Evolutionary conservation across 1,140 invertebrate species (phyloP).

Genomic region (Druon quercuslanigerum): DNA sequence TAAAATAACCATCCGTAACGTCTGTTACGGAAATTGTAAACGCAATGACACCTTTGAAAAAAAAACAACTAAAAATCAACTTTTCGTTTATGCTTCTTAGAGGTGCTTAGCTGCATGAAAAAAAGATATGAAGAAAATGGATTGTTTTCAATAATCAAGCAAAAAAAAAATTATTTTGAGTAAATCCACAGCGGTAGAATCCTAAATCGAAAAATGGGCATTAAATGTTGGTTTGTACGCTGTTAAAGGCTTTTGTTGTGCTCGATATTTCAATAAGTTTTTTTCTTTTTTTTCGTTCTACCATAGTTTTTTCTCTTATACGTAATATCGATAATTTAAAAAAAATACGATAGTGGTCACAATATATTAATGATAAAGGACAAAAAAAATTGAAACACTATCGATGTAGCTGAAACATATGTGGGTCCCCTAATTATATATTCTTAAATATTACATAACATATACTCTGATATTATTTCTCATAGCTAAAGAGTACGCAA

Average conservation of each 20-base stretch:
- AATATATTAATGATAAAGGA: constrained; percentile 57
- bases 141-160: constrained; percentile 1
- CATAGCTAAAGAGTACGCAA: constrained; percentile 61
- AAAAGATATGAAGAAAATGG: constrained; percentile 27
- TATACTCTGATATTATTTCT: constrained; percentile 73
- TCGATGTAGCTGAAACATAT: constrained; percentile 65
- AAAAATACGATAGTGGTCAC: constrained; percentile 59
- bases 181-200: constrained; percentile 1
- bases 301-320: constrained; percentile 5
- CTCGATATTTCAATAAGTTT: too few relatives aligned
- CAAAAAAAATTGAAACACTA: constrained; percentile 57
- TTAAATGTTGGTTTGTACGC: neutral
- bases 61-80: neutral
- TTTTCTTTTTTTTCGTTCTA: neutral
- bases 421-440: constrained; percentile 70
- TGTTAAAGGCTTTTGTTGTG: neutral
- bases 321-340: constrained; percentile 45
- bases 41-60: neutral
- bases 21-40: constrained; percentile 19
- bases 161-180: constrained; percentile 3
- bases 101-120: constrained; percentile 40
- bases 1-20: constrained; percentile 49
- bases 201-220: neutral
- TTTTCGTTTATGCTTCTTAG: constrained; percentile 41
- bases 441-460: constrained; percentile 73